Percentiles rank a stretch among this genome's conserved stretches.
phyloP scores from a whole-genome alignment of 2,888 invertebrate species.

The Brachyptera putata region DNA sequence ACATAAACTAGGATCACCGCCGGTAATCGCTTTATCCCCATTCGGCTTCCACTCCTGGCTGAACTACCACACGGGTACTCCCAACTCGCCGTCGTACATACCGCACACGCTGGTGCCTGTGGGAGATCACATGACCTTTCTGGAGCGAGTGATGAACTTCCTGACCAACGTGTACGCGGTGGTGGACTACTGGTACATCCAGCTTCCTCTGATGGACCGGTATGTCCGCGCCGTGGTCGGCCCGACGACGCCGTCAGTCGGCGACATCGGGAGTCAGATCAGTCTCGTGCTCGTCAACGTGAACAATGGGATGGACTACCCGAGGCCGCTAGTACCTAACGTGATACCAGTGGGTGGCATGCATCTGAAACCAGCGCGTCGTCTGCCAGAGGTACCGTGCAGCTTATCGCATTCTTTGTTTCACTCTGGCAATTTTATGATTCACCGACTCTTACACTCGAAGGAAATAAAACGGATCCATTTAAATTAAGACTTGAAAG shows the following conservation, averaged over 20 bases:
- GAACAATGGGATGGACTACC: conserved; percentile 39
- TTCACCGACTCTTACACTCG: too few species aligned
- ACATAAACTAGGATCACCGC: conserved; percentile 23
- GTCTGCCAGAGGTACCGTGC: conserved; percentile 42
- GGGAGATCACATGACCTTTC: conserved; percentile 29
- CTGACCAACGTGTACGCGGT: conserved; percentile 34
- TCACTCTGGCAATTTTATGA: too few species aligned
- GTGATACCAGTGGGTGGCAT: conserved; percentile 46
- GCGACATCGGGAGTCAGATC: conserved; percentile 49
- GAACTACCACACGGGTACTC: conserved; percentile 21
- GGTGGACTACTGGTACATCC: background rate
- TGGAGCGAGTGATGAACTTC: conserved; percentile 26
- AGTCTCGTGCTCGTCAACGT: conserved; percentile 46
- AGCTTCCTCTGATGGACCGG: conserved; percentile 23
- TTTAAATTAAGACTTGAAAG: too few species aligned
- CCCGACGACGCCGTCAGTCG: conserved; percentile 32
- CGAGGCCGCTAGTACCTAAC: conserved; percentile 44
- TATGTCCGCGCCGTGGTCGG: conserved; percentile 33
- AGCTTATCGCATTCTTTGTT: too few species aligned
- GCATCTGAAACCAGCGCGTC: conserved; percentile 43
- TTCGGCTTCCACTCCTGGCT: conserved; percentile 25
- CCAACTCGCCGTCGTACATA: conserved; percentile 26
- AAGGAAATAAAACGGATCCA: too few species aligned
- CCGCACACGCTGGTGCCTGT: conserved; percentile 21
- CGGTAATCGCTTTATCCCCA: conserved; percentile 28